These are phyloP conservation scores for Acanthosepion esculentum DNA, from an alignment of 2,888 invertebrate genomes.

Conservation along the genomic window DNA sequence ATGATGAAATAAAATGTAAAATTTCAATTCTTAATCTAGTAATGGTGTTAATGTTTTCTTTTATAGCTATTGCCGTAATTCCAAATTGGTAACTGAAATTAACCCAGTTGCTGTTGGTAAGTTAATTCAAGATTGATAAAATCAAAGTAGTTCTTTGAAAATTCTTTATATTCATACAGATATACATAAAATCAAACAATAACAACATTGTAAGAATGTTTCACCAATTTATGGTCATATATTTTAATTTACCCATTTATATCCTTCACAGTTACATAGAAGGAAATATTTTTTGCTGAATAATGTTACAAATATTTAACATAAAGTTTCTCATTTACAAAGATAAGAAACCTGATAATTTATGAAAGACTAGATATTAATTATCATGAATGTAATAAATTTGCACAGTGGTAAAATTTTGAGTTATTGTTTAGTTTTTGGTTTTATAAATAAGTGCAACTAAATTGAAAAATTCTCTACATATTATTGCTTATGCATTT, in stretches of 20 bases:
- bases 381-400: not conserved
- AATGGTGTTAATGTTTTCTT: not conserved
- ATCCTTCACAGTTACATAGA: not conserved
- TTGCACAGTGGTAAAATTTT: not conserved
- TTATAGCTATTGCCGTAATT: conserved; percentile 1
- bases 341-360: no score
- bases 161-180: not conserved
- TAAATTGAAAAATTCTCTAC: not conserved
- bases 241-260: not conserved
- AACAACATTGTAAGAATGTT: not conserved
- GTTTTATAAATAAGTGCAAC: not conserved
- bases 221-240: not conserved
- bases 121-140: not conserved
- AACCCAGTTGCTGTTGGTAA: not conserved
- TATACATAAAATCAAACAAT: not conserved
- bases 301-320: no score
- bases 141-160: no score
- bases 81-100: not conserved
- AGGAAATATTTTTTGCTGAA: no score
- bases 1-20: not conserved
- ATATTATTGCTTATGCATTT: not conserved
- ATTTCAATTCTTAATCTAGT: not conserved
- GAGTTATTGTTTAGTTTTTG: no score
- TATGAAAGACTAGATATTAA: not conserved
- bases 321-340: no score